phyloP scores from a whole-genome alignment of 1,140 invertebrate genomes.

The Littorina saxatilis region DNA sequence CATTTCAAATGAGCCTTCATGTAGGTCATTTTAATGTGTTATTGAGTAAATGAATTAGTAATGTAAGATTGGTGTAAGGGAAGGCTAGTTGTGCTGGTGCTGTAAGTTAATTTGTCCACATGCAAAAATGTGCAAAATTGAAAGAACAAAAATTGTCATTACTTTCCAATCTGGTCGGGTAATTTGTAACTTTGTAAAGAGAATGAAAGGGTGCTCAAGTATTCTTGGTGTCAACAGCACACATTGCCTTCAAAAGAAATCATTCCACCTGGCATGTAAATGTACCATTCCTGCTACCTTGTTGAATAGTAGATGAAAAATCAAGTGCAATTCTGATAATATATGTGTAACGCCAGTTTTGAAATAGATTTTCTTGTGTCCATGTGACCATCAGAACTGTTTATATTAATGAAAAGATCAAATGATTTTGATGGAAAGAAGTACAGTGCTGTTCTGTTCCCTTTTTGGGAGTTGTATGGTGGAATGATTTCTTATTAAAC shows the following conservation, averaged over 20 bases:
- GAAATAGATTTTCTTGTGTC: too few relatives aligned
- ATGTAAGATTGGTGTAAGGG: background rate
- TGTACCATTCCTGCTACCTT: background rate
- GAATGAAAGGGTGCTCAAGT: background rate
- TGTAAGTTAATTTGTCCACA: background rate
- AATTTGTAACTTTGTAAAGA: background rate
- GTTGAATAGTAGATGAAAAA: too few relatives aligned
- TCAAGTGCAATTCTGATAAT: too few relatives aligned
- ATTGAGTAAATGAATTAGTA: background rate
- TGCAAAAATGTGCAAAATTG: background rate
- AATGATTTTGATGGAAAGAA: too few relatives aligned
- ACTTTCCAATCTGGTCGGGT: background rate
- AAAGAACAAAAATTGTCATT: background rate
- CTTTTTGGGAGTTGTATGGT: background rate
- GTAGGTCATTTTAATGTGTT: background rate
- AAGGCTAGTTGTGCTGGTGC: background rate
- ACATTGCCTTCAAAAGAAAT: slow-evolving; percentile 6
- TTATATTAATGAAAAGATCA: too few relatives aligned
- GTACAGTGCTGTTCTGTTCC: too few relatives aligned
- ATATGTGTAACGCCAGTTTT: too few relatives aligned
- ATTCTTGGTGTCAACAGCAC: background rate
- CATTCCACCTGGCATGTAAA: background rate
- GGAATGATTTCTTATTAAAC: slow-evolving; percentile 33
- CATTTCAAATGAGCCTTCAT: slow-evolving; percentile 15
- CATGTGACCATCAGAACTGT: too few relatives aligned